Evolutionary conservation across 2,113 vertebrate genomes (phyloP).

Genomic region (Indri indri): DNA sequence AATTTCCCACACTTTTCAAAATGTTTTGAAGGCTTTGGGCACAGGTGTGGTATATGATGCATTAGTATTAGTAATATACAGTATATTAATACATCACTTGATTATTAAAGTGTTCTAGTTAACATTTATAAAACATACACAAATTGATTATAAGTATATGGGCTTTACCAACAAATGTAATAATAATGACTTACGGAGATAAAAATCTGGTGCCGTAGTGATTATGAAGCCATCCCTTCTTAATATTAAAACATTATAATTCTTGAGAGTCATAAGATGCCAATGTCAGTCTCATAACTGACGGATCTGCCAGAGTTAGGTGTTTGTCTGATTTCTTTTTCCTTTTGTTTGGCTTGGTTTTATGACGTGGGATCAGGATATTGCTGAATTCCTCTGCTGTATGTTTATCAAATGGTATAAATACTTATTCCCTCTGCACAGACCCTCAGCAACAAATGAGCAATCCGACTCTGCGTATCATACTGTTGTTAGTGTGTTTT

Average conservation of each 20-base stretch:
- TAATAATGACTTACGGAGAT: background rate
- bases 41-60: background rate
- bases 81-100: background rate
- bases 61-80: background rate
- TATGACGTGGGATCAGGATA: background rate
- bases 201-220: background rate
- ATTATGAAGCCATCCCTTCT: background rate
- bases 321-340: background rate
- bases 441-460: background rate
- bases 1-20: background rate
- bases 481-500: rapidly evolving
- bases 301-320: background rate
- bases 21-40: background rate
- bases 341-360: background rate
- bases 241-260: background rate
- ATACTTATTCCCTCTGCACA: background rate
- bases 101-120: background rate
- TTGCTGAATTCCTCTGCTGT: background rate
- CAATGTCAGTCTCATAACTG: background rate
- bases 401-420: background rate
- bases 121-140: background rate
- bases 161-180: background rate
- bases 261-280: background rate
- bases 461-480: background rate
- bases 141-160: background rate